Conservation (phyloP, 2,888 invertebrate species). For the Drosophila seclusa region DNA sequence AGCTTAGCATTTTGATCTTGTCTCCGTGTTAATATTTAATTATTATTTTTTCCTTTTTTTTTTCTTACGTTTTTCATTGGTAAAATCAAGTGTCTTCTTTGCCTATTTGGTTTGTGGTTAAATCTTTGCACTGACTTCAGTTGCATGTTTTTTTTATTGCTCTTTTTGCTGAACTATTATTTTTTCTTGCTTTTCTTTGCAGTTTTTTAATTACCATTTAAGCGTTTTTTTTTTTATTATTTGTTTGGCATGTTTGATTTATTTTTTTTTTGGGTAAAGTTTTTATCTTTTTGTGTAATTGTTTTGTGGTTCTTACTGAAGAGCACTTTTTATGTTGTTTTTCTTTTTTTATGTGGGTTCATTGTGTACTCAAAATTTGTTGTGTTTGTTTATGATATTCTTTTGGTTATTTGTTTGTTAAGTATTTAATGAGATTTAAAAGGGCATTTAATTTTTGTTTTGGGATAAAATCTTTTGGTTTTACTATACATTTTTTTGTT, state of each 20-base stretch:
- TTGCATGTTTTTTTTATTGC: not conserved
- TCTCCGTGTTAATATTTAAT: not conserved
- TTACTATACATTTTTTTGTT: constrained; percentile 21
- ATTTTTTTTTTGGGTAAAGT: not conserved
- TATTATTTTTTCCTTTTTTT: not conserved
- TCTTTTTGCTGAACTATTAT: not conserved
- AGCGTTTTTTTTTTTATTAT: not conserved
- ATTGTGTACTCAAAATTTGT: not conserved
- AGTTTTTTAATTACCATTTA: not conserved
- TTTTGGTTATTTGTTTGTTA: not conserved
- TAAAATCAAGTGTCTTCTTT: not conserved
- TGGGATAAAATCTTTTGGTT: constrained; percentile 33
- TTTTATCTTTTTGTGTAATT: not conserved
- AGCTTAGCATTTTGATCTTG: not conserved
- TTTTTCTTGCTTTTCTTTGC: not conserved
- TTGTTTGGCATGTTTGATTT: not conserved
- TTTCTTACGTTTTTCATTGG: not conserved
- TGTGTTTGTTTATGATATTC: not conserved
- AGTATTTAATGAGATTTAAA: not conserved
- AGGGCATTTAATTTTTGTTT: not conserved
- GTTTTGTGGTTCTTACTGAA: not conserved
- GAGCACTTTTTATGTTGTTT: not conserved
- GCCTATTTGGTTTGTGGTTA: not conserved
- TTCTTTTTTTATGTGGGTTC: constrained; percentile 5
- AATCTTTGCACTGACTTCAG: not conserved